Percentiles rank a stretch among this genome's conserved stretches.
Conservation (phyloP, 2,113 vertebrate genomes). For the Percopsis transmontana region DNA sequence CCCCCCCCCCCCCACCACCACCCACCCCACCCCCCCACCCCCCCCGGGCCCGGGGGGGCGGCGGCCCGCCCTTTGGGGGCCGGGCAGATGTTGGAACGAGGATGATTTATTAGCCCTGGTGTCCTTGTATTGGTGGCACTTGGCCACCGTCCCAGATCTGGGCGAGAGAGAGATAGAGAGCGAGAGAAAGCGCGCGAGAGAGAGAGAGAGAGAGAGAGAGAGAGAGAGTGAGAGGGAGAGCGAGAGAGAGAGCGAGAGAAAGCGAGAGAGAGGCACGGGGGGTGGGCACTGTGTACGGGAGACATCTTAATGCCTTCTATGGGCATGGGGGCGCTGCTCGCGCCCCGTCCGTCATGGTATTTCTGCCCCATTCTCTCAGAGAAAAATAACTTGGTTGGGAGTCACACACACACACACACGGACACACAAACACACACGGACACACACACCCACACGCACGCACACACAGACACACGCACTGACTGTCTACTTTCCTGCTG, state of each 20-base stretch:
- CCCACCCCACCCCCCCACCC: too few relatives aligned
- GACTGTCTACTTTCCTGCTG: slow-evolving; percentile 27
- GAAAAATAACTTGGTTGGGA: slow-evolving; percentile 78
- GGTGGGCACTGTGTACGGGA: slow-evolving; percentile 69
- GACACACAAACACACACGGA: background rate
- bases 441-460: slow-evolving; percentile 3
- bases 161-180: slow-evolving; percentile 4
- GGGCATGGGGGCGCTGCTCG: slow-evolving; percentile 77
- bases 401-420: slow-evolving; percentile 26
- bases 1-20: too few relatives aligned
- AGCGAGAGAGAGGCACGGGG: slow-evolving; percentile 62
- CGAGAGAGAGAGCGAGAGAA: slow-evolving; percentile 60
- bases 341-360: slow-evolving; percentile 78
- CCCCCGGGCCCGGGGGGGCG: too few relatives aligned
- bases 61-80: slow-evolving; percentile 80
- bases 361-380: slow-evolving; percentile 71
- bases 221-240: slow-evolving; percentile 69
- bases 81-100: slow-evolving; percentile 89
- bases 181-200: too few relatives aligned
- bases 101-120: slow-evolving; percentile 92
- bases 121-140: slow-evolving; percentile 91
- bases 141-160: slow-evolving; percentile 91
- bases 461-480: background rate
- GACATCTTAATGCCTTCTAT: slow-evolving; percentile 82
- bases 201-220: slow-evolving; percentile 18